Percentiles rank a stretch among this genome's conserved stretches.
Evolutionary conservation across 2,888 invertebrate genomes (phyloP).

Genomic region (Dorcus parallelipipedus): DNA sequence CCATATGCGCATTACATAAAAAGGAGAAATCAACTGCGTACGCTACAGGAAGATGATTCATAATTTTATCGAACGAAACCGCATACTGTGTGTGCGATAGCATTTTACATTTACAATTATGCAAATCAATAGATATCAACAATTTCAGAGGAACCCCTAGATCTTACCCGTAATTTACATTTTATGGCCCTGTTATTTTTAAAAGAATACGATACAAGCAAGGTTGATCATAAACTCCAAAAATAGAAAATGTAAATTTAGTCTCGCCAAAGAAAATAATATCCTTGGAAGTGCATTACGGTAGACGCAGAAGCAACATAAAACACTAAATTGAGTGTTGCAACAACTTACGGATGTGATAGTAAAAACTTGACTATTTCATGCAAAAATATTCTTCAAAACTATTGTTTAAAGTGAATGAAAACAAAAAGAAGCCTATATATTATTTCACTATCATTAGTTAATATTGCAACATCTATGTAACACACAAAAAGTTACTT

Average conservation of each 20-base stretch:
- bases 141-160: not conserved
- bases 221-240: conserved; percentile 13
- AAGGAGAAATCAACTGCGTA: no score
- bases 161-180: not conserved
- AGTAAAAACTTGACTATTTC: not conserved
- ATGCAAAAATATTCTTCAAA: no score
- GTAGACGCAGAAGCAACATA: conserved; percentile 4
- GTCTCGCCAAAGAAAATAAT: conserved; percentile 12
- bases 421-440: no score
- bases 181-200: not conserved
- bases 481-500: no score
- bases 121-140: not conserved
- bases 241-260: conserved; percentile 14
- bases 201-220: not conserved
- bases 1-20: no score
- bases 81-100: not conserved
- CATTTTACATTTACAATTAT: not conserved
- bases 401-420: no score
- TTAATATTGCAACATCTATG: no score
- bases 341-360: conserved; percentile 2
- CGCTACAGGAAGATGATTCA: no score
- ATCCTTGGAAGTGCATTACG: conserved; percentile 13
- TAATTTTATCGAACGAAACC: no score
- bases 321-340: conserved; percentile 8
- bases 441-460: no score